Percentiles rank a stretch among this genome's conserved stretches.
These are phyloP conservation scores for Eleutherodactylus coqui DNA, from an alignment of 2,797 vertebrate genomes.

Conservation along the genomic window DNA sequence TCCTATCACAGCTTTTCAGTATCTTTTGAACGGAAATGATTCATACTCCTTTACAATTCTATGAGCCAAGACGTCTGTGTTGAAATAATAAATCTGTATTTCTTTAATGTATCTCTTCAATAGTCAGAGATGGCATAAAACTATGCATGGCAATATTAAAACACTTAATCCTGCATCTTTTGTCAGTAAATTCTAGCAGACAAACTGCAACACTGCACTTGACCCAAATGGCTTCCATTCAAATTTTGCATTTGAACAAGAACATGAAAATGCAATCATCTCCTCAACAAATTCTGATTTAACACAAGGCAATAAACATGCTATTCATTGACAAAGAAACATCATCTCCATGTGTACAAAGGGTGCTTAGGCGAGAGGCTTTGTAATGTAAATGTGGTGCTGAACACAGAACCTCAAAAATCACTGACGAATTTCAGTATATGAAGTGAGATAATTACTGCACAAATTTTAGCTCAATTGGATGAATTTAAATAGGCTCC, in stretches of 20 bases:
- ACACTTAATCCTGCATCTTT: conserved; percentile 34
- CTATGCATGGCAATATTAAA: conserved; percentile 6
- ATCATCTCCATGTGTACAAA: conserved; percentile 58
- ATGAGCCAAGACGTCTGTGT: background rate
- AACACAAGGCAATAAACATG: conserved; percentile 36
- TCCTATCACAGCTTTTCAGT: background rate
- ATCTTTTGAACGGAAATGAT: conserved; percentile 24
- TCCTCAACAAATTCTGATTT: conserved; percentile 40
- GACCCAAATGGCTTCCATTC: conserved; percentile 23
- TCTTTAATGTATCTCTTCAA: conserved; percentile 12
- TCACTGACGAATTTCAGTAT: conserved; percentile 67
- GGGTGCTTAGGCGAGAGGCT: conserved; percentile 50
- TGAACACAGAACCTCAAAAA: conserved; percentile 63
- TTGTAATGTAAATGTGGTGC: conserved; percentile 69
- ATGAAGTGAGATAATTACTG: conserved; percentile 68
- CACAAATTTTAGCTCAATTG: conserved; percentile 61
- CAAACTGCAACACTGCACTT: conserved; percentile 50
- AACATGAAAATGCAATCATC: conserved; percentile 59
- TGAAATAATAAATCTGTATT: conserved; percentile 19
- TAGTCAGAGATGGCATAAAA: conserved; percentile 21
- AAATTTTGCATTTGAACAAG: conserved; percentile 6
- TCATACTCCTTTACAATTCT: conserved; percentile 24
- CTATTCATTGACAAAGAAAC: conserved; percentile 55
- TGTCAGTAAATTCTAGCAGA: conserved; percentile 56
- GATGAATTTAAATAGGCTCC: conserved; percentile 64